Conservation (phyloP, 2,113 vertebrate species). For the Rhynchomys soricoides region DNA sequence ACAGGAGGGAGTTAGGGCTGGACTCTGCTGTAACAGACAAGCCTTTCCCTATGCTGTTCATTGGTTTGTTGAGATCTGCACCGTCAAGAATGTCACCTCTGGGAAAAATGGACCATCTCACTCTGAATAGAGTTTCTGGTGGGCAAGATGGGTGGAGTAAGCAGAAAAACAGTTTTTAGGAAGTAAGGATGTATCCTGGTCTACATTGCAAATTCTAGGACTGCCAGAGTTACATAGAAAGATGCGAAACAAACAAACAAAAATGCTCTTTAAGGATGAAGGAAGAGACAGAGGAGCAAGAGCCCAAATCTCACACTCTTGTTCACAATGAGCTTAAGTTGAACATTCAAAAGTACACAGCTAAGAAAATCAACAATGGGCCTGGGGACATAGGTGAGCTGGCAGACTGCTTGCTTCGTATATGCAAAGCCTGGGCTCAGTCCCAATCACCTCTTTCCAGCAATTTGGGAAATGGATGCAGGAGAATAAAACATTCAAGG, state of each 20-base stretch:
- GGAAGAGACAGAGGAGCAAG: not conserved
- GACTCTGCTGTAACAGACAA: not conserved
- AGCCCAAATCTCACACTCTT: not conserved
- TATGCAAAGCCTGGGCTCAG: not conserved
- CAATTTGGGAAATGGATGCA: not conserved
- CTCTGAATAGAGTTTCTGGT: not conserved
- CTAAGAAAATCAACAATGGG: not conserved
- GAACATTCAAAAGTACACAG: not conserved
- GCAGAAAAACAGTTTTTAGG: not conserved
- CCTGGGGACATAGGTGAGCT: not conserved
- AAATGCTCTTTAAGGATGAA: not conserved
- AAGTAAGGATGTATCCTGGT: not conserved
- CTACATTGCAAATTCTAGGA: not conserved
- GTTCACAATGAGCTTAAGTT: not conserved
- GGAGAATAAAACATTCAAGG: not conserved
- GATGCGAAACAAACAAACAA: not conserved
- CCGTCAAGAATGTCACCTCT: not conserved
- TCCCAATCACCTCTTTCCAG: not conserved
- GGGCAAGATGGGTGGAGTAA: not conserved
- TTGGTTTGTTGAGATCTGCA: not conserved
- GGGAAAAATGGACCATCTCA: not conserved
- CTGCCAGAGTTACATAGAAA: not conserved
- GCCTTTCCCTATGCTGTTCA: not conserved
- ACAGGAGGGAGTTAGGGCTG: not conserved
- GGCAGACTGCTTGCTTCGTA: rapidly evolving